phyloP scores from a whole-genome alignment of 2,888 invertebrate genomes.

The Tetragonula carbonaria region DNA sequence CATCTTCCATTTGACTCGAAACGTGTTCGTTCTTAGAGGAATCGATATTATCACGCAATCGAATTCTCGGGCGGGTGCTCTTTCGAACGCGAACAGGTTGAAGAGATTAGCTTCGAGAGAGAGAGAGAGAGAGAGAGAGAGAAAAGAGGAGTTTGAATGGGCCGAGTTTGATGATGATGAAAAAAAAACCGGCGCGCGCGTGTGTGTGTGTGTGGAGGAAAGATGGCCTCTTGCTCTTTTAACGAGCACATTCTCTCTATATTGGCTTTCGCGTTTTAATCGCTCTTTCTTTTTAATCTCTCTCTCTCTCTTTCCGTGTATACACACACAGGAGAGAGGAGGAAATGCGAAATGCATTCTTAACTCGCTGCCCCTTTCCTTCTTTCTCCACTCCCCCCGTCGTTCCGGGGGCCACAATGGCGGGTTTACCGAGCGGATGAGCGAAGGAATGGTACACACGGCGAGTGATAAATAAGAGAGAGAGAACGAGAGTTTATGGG shows the following conservation, averaged over 20 bases:
- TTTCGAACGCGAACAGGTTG: too few species aligned
- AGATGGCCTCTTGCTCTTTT: slow-evolving; percentile 42
- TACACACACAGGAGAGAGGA: slow-evolving; percentile 20
- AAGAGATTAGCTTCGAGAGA: too few species aligned
- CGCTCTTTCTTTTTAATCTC: background rate
- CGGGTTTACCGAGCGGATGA: slow-evolving; percentile 57
- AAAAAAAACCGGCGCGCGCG: background rate
- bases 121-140: too few species aligned
- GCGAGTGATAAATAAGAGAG: slow-evolving; percentile 72
- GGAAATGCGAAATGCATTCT: slow-evolving; percentile 62
- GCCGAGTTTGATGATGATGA: too few species aligned
- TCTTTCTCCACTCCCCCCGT: background rate
- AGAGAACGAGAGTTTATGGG: slow-evolving; percentile 66
- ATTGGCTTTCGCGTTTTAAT: slow-evolving; percentile 47
- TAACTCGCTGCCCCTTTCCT: slow-evolving; percentile 35
- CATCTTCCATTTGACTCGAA: too few species aligned
- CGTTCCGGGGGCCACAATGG: slow-evolving; percentile 28
- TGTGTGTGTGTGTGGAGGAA: background rate
- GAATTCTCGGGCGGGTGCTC: too few species aligned
- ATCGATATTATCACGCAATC: too few species aligned
- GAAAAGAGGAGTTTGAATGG: too few species aligned
- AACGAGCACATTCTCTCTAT: slow-evolving; percentile 27
- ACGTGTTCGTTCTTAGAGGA: too few species aligned
- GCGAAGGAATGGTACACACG: slow-evolving; percentile 56
- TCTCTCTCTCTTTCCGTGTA: background rate